Conservation (phyloP, 2,888 invertebrate genomes). For the Pinctada fucata region DNA sequence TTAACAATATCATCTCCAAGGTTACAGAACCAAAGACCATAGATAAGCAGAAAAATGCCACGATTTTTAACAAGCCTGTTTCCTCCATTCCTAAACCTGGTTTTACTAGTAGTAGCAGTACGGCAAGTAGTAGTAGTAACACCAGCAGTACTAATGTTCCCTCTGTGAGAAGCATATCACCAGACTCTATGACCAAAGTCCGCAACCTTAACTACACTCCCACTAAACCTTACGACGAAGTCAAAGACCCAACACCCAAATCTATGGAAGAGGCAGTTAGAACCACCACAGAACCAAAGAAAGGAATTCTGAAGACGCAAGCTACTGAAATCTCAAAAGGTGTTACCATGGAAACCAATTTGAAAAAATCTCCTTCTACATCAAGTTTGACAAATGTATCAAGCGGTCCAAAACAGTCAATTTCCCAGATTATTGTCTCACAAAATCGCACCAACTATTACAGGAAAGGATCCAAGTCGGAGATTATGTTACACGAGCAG, state of each 20-base stretch:
- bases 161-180: slow-evolving; percentile 35
- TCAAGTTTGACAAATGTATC: not conserved
- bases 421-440: not conserved
- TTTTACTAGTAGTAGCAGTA: slow-evolving; percentile 11
- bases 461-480: slow-evolving; percentile 60
- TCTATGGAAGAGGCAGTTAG: not conserved
- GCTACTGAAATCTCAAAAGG: slow-evolving; percentile 46
- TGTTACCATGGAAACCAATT: not conserved
- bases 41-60: slow-evolving; percentile 8
- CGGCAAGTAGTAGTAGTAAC: slow-evolving; percentile 6
- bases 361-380: slow-evolving; percentile 4
- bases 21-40: slow-evolving; percentile 28
- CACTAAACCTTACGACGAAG: slow-evolving; percentile 65
- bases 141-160: not conserved
- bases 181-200: slow-evolving; percentile 50
- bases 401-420: not conserved
- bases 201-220: slow-evolving; percentile 67
- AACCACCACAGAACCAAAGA: slow-evolving; percentile 37
- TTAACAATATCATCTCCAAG: slow-evolving; percentile 37
- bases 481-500: slow-evolving; percentile 57
- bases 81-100: slow-evolving; percentile 57
- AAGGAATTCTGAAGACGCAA: slow-evolving; percentile 46
- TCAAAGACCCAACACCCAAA: slow-evolving; percentile 44
- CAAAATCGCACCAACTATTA: slow-evolving; percentile 56
- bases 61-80: slow-evolving; percentile 40